A percentile compares a stretch with the other conserved stretches of the same genome.
Evolutionary conservation across 2,113 vertebrate genomes (phyloP).

Genomic region (Sturnira hondurensis): DNA sequence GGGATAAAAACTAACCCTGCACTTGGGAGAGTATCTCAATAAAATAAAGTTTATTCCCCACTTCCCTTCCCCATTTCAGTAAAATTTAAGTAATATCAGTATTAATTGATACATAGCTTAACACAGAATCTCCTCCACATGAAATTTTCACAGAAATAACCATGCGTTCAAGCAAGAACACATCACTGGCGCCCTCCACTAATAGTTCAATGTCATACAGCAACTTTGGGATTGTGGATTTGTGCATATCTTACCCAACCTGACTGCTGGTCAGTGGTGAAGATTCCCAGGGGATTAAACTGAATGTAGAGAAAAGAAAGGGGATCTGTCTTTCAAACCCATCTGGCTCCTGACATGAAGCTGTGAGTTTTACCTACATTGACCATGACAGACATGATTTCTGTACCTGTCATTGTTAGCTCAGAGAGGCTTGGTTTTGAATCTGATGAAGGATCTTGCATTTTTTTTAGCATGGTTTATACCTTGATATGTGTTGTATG

Average conservation of each 20-base stretch:
- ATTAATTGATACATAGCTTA: not conserved
- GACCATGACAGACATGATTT: not conserved
- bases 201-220: not conserved
- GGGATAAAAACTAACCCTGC: not conserved
- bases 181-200: no score
- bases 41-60: not conserved
- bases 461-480: not conserved
- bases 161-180: not conserved
- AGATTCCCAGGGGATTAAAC: not conserved
- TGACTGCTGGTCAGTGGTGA: not conserved
- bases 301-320: not conserved
- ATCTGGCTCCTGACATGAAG: not conserved
- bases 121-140: not conserved
- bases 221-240: not conserved
- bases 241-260: not conserved
- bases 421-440: not conserved
- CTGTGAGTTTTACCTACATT: not conserved
- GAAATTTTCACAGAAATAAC: not conserved
- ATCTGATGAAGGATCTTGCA: not conserved
- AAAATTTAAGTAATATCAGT: not conserved
- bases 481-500: not conserved
- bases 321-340: not conserved
- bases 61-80: not conserved
- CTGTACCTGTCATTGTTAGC: not conserved
- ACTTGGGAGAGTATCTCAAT: not conserved